phyloP scores from a whole-genome alignment of 1,140 invertebrate genomes.

The Drosophila littoralis region DNA sequence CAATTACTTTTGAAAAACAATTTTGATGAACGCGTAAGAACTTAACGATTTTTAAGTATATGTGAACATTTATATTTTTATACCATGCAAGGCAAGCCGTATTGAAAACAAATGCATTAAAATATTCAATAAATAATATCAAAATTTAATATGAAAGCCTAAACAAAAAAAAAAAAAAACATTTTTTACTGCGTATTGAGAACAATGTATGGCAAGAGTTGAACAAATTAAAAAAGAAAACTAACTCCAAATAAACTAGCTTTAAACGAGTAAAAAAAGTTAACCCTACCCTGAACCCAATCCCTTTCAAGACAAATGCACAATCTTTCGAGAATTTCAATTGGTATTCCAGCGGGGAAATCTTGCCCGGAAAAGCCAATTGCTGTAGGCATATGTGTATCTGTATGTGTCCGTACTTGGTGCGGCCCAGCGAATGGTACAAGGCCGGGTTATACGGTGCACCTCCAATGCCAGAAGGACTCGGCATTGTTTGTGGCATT shows the following conservation, averaged over 20 bases:
- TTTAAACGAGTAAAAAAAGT: conserved; percentile 54
- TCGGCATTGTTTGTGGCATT: conserved; percentile 17
- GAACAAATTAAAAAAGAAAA: conserved; percentile 37
- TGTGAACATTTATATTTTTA: conserved; percentile 83
- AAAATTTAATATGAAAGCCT: conserved; percentile 1
- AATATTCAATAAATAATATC: conserved; percentile 43
- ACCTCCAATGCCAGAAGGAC: conserved; percentile 24
- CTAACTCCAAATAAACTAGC: conserved; percentile 71
- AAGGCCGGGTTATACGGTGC: not conserved
- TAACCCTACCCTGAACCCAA: conserved; percentile 9
- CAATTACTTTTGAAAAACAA: conserved; percentile 49
- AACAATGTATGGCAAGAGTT: conserved; percentile 41
- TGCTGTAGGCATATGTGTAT: not conserved
- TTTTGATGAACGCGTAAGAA: conserved; percentile 55
- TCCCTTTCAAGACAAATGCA: not conserved
- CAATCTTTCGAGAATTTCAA: conserved; percentile 13
- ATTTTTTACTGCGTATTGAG: conserved; percentile 70
- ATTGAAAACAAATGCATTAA: conserved; percentile 50
- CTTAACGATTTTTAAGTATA: conserved; percentile 76
- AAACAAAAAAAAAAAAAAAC: conserved; percentile 24
- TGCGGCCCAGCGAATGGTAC: conserved; percentile 7
- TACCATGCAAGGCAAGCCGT: conserved; percentile 73
- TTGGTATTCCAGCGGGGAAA: conserved; percentile 10
- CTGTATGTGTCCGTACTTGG: not conserved
- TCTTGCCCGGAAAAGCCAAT: conserved; percentile 8